phyloP scores from a whole-genome alignment of 2,113 vertebrate species.

The Prinia subflava region DNA sequence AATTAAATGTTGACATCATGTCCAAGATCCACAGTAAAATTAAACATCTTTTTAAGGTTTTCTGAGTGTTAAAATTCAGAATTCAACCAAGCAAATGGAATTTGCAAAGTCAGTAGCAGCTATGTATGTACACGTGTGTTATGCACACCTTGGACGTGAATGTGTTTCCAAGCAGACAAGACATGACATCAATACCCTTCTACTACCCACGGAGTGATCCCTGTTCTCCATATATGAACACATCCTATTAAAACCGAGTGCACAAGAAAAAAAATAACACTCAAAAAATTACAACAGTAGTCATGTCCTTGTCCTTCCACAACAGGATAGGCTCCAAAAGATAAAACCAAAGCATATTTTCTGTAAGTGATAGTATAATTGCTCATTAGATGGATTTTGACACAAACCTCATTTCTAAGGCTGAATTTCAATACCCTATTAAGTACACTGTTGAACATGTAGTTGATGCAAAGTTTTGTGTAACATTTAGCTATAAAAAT shows the following conservation, averaged over 20 bases:
- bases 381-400: not conserved
- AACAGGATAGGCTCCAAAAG: not conserved
- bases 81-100: not conserved
- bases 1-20: not conserved
- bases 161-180: not conserved
- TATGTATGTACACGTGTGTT: not conserved
- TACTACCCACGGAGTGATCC: not conserved
- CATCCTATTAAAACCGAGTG: not conserved
- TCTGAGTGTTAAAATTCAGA: not conserved
- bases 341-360: not conserved
- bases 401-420: not conserved
- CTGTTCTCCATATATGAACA: not conserved
- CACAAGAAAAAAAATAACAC: not conserved
- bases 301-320: not conserved
- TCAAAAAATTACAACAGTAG: not conserved
- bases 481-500: not conserved
- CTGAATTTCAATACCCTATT: not conserved
- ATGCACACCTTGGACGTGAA: not conserved
- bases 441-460: not conserved
- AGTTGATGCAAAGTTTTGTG: not conserved
- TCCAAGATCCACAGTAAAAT: not conserved
- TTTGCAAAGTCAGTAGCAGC: not conserved
- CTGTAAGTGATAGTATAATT: not conserved
- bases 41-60: not conserved
- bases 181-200: not conserved